These are phyloP conservation scores for Tauraco hartlaubi DNA, from an alignment of 2,797 vertebrate species.

Conservation along the genomic window DNA sequence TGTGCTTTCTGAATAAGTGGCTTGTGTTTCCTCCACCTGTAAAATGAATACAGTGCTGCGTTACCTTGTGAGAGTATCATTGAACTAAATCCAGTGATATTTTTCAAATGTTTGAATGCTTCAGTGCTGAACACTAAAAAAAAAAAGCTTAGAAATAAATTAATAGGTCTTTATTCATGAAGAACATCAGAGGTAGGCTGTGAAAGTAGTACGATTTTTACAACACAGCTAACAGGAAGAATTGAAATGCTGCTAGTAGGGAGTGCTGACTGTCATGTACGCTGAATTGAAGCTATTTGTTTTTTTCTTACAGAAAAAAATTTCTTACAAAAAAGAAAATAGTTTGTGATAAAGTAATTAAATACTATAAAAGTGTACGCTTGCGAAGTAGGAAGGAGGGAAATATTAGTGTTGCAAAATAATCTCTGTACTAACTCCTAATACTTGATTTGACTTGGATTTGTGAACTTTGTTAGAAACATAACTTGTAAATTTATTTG, in stretches of 20 bases:
- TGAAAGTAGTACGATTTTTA: neutral
- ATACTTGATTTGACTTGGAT: neutral
- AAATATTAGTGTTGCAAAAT: neutral
- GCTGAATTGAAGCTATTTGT: neutral
- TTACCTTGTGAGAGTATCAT: neutral
- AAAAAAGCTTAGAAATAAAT: neutral
- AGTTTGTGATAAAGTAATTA: neutral
- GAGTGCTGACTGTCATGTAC: neutral
- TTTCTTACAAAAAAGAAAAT: neutral
- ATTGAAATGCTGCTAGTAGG: neutral
- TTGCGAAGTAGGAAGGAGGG: neutral
- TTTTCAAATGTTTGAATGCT: neutral
- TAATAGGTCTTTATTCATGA: neutral
- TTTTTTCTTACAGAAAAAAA: neutral
- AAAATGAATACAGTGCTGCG: neutral
- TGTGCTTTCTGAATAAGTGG: neutral
- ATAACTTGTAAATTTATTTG: neutral
- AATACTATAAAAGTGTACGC: neutral
- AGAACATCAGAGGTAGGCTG: rapidly evolving
- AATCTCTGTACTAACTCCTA: neutral
- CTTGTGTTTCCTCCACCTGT: neutral
- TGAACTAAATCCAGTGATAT: neutral
- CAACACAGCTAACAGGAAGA: neutral
- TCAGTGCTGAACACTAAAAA: neutral
- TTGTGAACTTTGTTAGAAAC: neutral